phyloP scores from a whole-genome alignment of 2,797 vertebrate species.

The Anniella stebbinsi region DNA sequence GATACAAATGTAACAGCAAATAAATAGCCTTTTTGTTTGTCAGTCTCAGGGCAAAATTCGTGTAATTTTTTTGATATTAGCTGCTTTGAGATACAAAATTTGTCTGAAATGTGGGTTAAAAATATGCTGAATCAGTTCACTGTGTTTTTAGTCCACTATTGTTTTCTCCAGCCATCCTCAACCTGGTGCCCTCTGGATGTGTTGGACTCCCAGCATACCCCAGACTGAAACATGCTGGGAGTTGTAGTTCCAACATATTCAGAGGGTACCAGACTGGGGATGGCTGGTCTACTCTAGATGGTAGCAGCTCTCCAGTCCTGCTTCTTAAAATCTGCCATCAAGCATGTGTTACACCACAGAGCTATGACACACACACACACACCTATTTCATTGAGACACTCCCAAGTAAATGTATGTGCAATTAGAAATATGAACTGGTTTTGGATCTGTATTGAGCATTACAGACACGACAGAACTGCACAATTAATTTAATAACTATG shows the following conservation, averaged over 20 bases:
- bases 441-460: neutral
- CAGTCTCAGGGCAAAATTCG: neutral
- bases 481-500: neutral
- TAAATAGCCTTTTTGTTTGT: neutral
- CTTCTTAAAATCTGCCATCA: too few relatives aligned
- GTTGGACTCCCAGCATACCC: neutral
- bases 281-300: too few relatives aligned
- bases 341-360: too few relatives aligned
- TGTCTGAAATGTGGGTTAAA: neutral
- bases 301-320: too few relatives aligned
- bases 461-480: neutral
- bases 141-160: neutral
- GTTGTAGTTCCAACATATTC: neutral
- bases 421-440: neutral
- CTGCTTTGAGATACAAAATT: neutral
- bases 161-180: neutral
- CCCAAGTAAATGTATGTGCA: neutral
- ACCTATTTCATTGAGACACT: neutral
- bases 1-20: too few relatives aligned
- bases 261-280: too few relatives aligned
- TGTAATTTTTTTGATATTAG: too few relatives aligned
- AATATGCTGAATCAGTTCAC: neutral
- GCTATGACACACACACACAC: too few relatives aligned
- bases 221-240: neutral
- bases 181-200: neutral